These are phyloP conservation scores for Elachura formosa DNA, from an alignment of 2,113 vertebrate species.

Conservation along the genomic window DNA sequence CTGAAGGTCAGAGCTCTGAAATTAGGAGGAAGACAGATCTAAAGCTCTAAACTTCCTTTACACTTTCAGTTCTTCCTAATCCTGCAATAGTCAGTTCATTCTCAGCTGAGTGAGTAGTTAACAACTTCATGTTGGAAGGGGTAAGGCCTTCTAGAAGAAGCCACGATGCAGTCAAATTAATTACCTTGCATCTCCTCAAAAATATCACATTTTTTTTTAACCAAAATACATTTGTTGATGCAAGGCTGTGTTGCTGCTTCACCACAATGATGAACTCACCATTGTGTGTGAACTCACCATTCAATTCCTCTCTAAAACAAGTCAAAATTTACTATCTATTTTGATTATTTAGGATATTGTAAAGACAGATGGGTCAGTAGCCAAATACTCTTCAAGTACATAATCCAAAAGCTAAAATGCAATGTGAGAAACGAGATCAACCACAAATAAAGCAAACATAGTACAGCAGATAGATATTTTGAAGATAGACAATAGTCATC, in stretches of 20 bases:
- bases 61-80: background rate
- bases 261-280: too few relatives aligned
- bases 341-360: background rate
- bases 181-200: background rate
- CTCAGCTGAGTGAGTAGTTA: background rate
- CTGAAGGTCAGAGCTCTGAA: background rate
- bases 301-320: background rate
- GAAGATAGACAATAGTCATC: background rate
- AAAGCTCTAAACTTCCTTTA: background rate
- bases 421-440: background rate
- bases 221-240: background rate
- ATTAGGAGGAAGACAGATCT: background rate
- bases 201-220: background rate
- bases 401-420: background rate
- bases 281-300: too few relatives aligned
- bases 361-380: background rate
- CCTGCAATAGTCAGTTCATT: background rate
- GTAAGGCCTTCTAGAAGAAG: background rate
- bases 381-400: background rate
- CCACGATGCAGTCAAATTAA: background rate
- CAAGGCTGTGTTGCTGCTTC: background rate
- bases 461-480: background rate
- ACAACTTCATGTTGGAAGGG: background rate
- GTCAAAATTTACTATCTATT: background rate
- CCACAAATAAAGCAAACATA: background rate